Evolutionary conservation across 2,113 vertebrate species (phyloP).

Genomic region (Erythrocercus mccallii): DNA sequence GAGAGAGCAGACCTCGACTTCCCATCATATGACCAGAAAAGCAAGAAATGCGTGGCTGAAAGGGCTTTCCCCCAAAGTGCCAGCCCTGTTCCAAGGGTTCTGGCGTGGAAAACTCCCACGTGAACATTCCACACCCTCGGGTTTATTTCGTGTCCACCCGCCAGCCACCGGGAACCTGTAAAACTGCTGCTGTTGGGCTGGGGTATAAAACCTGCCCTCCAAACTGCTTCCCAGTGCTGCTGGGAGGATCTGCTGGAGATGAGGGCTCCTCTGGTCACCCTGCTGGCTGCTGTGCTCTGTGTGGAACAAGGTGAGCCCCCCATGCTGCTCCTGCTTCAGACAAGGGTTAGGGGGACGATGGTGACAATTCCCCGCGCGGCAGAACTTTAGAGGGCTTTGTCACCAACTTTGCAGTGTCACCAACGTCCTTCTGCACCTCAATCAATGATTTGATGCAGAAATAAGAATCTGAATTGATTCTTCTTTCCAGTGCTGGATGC

Average conservation of each 20-base stretch:
- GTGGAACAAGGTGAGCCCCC: constrained; percentile 46
- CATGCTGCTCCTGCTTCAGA: not conserved
- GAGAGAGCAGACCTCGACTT: not conserved
- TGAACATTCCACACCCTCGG: not conserved
- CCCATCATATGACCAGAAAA: not conserved
- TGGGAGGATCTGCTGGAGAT: constrained; percentile 12
- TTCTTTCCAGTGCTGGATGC: not conserved
- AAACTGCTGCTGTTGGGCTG: not conserved
- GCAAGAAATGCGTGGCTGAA: not conserved
- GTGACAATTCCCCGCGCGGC: not conserved
- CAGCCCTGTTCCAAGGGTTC: not conserved
- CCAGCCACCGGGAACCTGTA: not conserved
- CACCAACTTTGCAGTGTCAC: not conserved
- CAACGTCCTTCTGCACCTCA: not conserved
- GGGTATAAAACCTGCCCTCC: constrained; percentile 49
- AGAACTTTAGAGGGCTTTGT: not conserved
- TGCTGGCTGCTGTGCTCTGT: constrained; percentile 21
- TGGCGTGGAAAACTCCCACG: constrained; percentile 40
- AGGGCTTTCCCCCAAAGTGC: not conserved
- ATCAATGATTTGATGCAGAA: not conserved
- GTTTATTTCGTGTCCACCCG: not conserved
- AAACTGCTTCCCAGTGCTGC: not conserved
- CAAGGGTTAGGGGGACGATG: not conserved
- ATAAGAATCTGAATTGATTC: not conserved
- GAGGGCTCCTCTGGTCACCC: not conserved